Evolutionary conservation across 2,797 vertebrate genomes (phyloP).

Genomic region (Spea hammondii): DNA sequence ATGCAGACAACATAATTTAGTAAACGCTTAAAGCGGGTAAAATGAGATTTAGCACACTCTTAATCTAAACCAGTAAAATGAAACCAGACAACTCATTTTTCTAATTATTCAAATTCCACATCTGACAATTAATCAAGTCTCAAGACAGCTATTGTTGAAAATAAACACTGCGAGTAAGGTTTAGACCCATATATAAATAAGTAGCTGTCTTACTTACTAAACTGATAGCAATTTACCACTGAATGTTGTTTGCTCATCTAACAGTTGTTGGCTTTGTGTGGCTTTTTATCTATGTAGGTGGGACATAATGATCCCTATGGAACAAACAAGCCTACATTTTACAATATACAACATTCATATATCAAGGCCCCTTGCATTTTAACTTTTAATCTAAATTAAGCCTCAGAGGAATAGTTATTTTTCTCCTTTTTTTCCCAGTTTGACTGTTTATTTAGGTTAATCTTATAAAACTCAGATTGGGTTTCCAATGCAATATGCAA

Average conservation of each 20-base stretch:
- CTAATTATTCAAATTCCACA: conserved; percentile 63
- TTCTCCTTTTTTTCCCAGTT: conserved; percentile 59
- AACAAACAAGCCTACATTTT: conserved; percentile 55
- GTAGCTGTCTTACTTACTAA: conserved; percentile 66
- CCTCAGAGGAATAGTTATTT: conserved; percentile 57
- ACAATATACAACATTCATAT: conserved; percentile 58
- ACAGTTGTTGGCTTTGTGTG: conserved; percentile 63
- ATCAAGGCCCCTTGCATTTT: conserved; percentile 60
- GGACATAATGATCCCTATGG: conserved; percentile 58
- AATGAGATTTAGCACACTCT: conserved; percentile 56
- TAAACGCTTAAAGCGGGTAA: conserved; percentile 54
- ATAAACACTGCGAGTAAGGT: conserved; percentile 66
- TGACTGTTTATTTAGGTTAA: conserved; percentile 56
- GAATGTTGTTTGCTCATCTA: conserved; percentile 67
- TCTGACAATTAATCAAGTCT: conserved; percentile 56
- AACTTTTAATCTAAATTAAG: conserved; percentile 66
- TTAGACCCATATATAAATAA: conserved; percentile 67
- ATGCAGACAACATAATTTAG: conserved; percentile 63
- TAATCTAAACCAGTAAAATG: conserved; percentile 55
- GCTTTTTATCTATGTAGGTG: conserved; percentile 61
- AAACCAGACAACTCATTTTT: conserved; percentile 63
- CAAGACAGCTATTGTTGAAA: conserved; percentile 59
- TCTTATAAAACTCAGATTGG: background rate
- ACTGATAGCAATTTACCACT: conserved; percentile 62
- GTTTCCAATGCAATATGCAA: background rate